These are phyloP conservation scores for Calonectris borealis DNA, from an alignment of 2,113 vertebrate species.

Conservation along the genomic window DNA sequence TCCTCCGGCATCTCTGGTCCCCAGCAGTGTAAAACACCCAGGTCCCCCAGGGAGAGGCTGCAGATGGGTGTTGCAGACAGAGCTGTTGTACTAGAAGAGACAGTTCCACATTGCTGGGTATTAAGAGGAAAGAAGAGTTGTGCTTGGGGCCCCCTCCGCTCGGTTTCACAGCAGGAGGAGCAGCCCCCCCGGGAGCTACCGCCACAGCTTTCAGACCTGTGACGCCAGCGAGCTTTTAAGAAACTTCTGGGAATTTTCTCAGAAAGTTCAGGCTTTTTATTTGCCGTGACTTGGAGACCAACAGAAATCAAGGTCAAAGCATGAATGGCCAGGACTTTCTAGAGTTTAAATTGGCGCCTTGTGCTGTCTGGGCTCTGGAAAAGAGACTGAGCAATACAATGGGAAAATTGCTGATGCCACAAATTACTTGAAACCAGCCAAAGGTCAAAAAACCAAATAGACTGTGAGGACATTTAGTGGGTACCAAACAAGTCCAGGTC, in stretches of 20 bases:
- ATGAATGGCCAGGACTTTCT: background rate
- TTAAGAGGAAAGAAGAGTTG: background rate
- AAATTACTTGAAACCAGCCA: background rate
- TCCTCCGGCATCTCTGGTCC: background rate
- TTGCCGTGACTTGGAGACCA: background rate
- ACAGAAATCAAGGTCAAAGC: background rate
- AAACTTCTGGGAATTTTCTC: background rate
- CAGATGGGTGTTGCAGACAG: background rate
- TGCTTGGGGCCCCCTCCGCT: background rate
- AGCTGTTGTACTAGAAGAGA: background rate
- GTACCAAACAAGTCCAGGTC: background rate
- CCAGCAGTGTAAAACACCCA: background rate
- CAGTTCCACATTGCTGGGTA: background rate
- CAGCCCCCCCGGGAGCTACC: accelerated
- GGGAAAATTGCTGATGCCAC: background rate
- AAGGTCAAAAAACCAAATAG: background rate
- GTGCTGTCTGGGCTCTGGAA: background rate
- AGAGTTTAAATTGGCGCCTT: background rate
- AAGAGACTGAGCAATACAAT: background rate
- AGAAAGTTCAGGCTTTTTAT: background rate
- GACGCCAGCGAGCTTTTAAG: background rate
- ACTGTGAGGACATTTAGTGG: no score
- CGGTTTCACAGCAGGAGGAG: background rate
- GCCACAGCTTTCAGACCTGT: background rate
- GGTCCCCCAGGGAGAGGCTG: background rate